Evolutionary conservation across 2,797 vertebrate genomes (phyloP).

Genomic region (Spinus olivaceus): DNA sequence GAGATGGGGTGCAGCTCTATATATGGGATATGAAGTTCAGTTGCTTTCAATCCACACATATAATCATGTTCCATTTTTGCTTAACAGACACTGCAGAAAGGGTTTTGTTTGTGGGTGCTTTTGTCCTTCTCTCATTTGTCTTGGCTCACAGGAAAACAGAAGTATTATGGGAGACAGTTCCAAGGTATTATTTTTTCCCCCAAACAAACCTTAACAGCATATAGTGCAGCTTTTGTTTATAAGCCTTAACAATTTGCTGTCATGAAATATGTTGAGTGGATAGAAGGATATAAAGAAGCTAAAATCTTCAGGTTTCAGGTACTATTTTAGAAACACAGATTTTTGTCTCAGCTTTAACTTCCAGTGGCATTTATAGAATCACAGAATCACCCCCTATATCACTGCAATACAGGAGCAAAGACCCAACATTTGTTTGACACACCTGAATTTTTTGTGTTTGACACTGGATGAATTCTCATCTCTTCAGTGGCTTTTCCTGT

Average conservation of each 20-base stretch:
- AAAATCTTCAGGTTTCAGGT: neutral
- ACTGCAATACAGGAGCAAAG: neutral
- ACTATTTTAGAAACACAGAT: neutral
- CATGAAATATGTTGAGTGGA: neutral
- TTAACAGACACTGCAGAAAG: neutral
- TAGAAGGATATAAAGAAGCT: neutral
- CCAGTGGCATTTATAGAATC: neutral
- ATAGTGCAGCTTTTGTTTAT: neutral
- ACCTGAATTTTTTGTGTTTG: neutral
- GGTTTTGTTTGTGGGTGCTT: neutral
- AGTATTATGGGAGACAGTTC: neutral
- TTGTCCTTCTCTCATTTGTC: neutral
- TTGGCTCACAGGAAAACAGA: neutral
- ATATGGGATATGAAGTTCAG: neutral
- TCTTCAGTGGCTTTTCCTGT: neutral
- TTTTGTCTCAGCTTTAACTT: neutral
- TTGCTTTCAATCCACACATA: neutral
- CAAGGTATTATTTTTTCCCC: rapidly evolving
- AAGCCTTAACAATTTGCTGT: neutral
- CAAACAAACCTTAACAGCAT: neutral
- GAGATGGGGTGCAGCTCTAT: neutral
- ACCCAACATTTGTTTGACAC: neutral
- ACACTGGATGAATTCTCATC: neutral
- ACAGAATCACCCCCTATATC: neutral
- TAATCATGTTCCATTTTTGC: neutral